phyloP scores from a whole-genome alignment of 2,113 vertebrate species.

The Tyto alba region DNA sequence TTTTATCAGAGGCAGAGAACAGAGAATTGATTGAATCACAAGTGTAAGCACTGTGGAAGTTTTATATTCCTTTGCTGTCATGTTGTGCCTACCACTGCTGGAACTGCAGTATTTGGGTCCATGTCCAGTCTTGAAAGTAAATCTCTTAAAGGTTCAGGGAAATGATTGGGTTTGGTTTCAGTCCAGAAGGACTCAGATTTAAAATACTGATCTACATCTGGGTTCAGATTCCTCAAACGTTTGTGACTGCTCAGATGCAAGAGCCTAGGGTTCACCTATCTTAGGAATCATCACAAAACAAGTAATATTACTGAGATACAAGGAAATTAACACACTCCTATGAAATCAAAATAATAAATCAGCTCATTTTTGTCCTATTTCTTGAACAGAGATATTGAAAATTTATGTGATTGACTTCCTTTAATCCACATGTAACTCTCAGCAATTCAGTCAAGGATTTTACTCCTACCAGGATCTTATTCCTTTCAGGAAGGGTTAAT shows the following conservation, averaged over 20 bases:
- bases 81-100: background rate
- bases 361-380: background rate
- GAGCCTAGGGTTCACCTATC: background rate
- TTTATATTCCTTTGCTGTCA: background rate
- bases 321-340: background rate
- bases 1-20: background rate
- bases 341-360: background rate
- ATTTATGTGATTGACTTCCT: background rate
- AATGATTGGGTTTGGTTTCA: background rate
- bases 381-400: background rate
- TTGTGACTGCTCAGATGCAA: background rate
- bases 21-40: background rate
- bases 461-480: background rate
- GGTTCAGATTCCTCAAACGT: background rate
- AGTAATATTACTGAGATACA: background rate
- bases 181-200: background rate
- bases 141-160: background rate
- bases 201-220: background rate
- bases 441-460: background rate
- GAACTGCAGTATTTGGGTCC: background rate
- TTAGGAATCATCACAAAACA: background rate
- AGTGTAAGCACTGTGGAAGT: background rate
- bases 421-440: background rate
- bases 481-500: slow-evolving; percentile 8
- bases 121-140: background rate